Conservation (phyloP, 2,888 invertebrate species). For the Crepidodera aurea region DNA sequence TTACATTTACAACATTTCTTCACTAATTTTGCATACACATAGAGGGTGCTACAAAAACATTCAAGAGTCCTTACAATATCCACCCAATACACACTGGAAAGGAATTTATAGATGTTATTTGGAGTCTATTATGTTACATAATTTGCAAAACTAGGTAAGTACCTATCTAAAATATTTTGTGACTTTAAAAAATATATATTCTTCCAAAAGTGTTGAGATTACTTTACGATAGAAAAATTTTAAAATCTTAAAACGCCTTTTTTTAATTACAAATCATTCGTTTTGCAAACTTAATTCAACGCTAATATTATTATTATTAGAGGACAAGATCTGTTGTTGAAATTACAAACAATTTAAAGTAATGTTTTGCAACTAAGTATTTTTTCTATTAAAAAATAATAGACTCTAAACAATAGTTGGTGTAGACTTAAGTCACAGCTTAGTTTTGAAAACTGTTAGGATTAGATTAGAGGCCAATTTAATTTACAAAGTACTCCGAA, state of each 20-base stretch:
- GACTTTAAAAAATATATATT: no score
- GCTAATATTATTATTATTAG: no score
- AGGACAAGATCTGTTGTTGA: no score
- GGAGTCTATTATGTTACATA: background rate
- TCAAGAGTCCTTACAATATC: slow-evolving; percentile 33
- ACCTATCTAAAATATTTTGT: no score
- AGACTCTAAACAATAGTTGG: slow-evolving; percentile 39
- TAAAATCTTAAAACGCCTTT: no score
- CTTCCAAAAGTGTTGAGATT: no score
- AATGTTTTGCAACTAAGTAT: no score
- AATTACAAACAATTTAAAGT: no score
- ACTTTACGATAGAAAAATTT: no score
- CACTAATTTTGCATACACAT: slow-evolving; percentile 16
- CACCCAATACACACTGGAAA: slow-evolving; percentile 30
- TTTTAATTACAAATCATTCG: no score
- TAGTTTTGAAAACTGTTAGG: slow-evolving; percentile 23
- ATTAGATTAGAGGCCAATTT: slow-evolving; percentile 31
- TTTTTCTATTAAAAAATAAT: slow-evolving; percentile 4
- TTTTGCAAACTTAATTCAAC: no score
- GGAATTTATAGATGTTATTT: slow-evolving; percentile 11
- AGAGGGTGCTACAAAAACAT: slow-evolving; percentile 33
- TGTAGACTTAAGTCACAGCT: slow-evolving; percentile 46
- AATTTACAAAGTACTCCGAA: slow-evolving; percentile 16
- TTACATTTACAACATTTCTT: background rate
- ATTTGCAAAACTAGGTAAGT: no score